Percentiles rank a stretch among this genome's conserved stretches.
Evolutionary conservation across 1,140 invertebrate genomes (phyloP).

Genomic region (Drosophila ogumai): DNA sequence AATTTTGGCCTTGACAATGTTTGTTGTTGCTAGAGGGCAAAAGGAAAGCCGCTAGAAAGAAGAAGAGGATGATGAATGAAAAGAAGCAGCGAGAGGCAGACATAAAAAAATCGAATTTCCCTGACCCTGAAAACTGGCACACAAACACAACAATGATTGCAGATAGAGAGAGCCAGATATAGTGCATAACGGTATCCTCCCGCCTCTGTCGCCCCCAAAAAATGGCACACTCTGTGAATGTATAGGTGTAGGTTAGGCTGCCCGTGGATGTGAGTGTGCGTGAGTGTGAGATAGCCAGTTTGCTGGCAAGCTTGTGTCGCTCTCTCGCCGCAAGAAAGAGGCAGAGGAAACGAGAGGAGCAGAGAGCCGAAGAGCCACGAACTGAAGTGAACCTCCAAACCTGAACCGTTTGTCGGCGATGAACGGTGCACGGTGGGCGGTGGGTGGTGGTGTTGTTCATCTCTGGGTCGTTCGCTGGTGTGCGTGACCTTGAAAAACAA

Average conservation of each 20-base stretch:
- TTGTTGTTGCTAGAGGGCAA: slow-evolving; percentile 16
- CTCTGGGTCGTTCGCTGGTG: slow-evolving; percentile 40
- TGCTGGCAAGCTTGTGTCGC: slow-evolving; percentile 40
- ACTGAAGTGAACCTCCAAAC: slow-evolving; percentile 49
- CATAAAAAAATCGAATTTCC: slow-evolving; percentile 77
- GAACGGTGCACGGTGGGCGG: slow-evolving; percentile 24
- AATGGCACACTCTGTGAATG: slow-evolving; percentile 13
- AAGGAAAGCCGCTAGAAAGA: slow-evolving; percentile 40
- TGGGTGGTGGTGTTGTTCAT: slow-evolving; percentile 39
- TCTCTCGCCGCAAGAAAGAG: slow-evolving; percentile 20
- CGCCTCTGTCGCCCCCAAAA: slow-evolving; percentile 42
- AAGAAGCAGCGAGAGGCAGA: slow-evolving; percentile 16
- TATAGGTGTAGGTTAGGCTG: slow-evolving; percentile 7
- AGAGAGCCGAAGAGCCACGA: slow-evolving; percentile 25
- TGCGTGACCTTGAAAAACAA: slow-evolving; percentile 78
- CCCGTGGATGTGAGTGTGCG: slow-evolving; percentile 1
- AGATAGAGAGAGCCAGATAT: slow-evolving; percentile 41
- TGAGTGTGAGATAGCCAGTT: slow-evolving; percentile 50
- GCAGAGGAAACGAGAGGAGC: slow-evolving; percentile 13
- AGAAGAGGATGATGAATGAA: slow-evolving; percentile 21
- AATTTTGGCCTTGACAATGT: slow-evolving; percentile 15
- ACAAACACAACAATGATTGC: slow-evolving; percentile 39
- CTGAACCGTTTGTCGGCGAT: slow-evolving; percentile 4
- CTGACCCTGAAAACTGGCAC: slow-evolving; percentile 76
- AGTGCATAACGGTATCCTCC: slow-evolving; percentile 74